Evolutionary conservation across 2,888 invertebrate species (phyloP), one percentile per base, ranked within the genome.

Genomic region (Tiliacea aurago): DNA sequence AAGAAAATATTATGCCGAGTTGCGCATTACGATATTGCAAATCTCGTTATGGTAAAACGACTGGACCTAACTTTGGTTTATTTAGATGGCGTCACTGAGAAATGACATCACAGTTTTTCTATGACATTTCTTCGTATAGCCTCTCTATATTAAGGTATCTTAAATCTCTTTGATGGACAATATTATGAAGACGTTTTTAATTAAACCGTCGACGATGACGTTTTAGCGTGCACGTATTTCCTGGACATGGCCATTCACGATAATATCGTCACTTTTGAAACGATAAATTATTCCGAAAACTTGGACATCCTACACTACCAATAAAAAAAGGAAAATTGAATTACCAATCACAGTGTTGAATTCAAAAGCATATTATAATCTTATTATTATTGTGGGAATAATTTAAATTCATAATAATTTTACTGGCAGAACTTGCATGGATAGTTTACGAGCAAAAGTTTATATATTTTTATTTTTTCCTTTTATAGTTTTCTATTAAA

Each of bases 401-500:
- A 70, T 45, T 43, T 15, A 23, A 37, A 70, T 33, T 20, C 23
- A 18, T 43, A 47, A 43, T 49, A 51, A 43, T 45, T 59, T n/a
- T 28, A 41, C 18, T 61, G 28, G 7, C 3, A 23, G 6, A 23
- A 59, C 28, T 18, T 49, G 15, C 69, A 28, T 28, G 13, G 7
- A 49, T 11, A 33, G 11, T 20, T 33, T 23, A 20, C 23, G 11
- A 37, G 15, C 20, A 71, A 45, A 73, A 61, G 0, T 20, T 45
- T 28, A 28, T 28, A 28, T 28, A 28, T 28, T 28, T 28, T 28
- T 28, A 2, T 2, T 28, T 28, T 28, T 28, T 2, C 28, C 28
- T 37, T 70, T 43, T 37, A 45, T 71, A 51, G 45, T 51, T 55
- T 47, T 51, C 15, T 23, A 37, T 59, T 28, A n/a, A 28, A 49